Percentiles rank a stretch among this genome's conserved stretches.
Evolutionary conservation across 2,888 invertebrate genomes (phyloP).

Genomic region (Macrophya annulata): DNA sequence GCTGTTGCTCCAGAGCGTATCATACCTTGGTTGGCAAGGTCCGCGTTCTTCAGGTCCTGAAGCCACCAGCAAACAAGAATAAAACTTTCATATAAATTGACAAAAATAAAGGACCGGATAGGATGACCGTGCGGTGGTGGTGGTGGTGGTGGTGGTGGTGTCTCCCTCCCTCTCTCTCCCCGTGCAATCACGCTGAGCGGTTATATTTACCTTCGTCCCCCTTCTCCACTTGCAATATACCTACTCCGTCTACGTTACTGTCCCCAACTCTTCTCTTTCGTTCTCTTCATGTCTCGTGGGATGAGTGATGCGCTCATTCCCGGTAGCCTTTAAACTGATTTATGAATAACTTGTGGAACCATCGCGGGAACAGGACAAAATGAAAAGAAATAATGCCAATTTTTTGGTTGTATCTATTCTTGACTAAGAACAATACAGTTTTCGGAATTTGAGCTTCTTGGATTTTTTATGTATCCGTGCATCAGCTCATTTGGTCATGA

Average conservation of each 20-base stretch:
- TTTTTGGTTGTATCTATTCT: neutral
- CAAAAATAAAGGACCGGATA: conserved; percentile 43
- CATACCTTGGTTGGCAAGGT: neutral
- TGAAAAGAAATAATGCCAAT: neutral
- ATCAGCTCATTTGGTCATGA: neutral
- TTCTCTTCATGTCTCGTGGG: neutral
- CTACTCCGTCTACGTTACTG: conserved; percentile 33
- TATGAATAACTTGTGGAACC: neutral
- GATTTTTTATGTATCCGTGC: neutral
- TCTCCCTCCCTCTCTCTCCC: too few species aligned
- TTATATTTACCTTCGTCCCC: conserved; percentile 39
- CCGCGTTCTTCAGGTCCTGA: conserved; percentile 14
- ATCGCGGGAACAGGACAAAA: neutral
- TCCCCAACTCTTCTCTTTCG: conserved; percentile 17
- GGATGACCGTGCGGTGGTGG: conserved; percentile 16
- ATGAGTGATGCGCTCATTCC: conserved; percentile 31
- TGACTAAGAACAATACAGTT: neutral
- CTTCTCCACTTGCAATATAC: conserved; percentile 28
- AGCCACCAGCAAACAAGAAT: conserved; percentile 19
- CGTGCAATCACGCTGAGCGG: conserved; percentile 44
- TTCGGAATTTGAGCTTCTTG: neutral
- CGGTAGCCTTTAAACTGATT: conserved; percentile 23
- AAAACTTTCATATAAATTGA: conserved; percentile 46
- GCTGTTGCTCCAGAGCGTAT: neutral
- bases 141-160: conserved; percentile 3